These are phyloP conservation scores for Gallinago solitaria DNA, from an alignment of 2,797 vertebrate species.

Conservation along the genomic window DNA sequence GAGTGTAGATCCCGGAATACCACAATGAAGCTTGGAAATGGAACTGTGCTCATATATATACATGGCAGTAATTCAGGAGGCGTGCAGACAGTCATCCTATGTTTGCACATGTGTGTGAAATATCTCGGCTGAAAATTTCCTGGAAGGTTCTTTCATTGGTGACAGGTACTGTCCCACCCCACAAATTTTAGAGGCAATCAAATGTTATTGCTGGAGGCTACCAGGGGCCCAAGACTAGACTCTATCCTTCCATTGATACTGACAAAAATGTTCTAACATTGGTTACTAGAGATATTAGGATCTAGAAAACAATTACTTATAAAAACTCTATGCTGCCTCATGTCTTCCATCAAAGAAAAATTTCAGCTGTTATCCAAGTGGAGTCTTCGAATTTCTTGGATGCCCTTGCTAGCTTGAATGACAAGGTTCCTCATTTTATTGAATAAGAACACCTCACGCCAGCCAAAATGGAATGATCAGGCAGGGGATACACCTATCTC, in stretches of 20 bases:
- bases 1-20: not conserved
- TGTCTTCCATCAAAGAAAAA: not conserved
- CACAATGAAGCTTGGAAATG: not conserved
- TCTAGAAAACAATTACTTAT: not conserved
- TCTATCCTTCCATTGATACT: not conserved
- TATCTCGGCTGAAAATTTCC: not conserved
- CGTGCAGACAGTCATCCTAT: not conserved
- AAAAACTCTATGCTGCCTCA: not conserved
- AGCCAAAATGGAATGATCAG: not conserved
- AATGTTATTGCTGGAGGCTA: not conserved
- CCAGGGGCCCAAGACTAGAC: not conserved
- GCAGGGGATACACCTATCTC: not conserved
- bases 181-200: not conserved
- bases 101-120: not conserved
- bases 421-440: not conserved
- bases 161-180: not conserved
- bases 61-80: not conserved
- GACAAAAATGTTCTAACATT: not conserved
- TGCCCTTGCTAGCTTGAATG: not conserved
- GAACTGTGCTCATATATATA: not conserved
- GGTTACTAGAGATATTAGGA: not conserved
- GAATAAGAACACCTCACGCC: not conserved
- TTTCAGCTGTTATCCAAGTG: not conserved
- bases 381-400: not conserved
- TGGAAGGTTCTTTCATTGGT: not conserved